phyloP scores from a whole-genome alignment of 2,113 vertebrate genomes.

The Procavia capensis region DNA sequence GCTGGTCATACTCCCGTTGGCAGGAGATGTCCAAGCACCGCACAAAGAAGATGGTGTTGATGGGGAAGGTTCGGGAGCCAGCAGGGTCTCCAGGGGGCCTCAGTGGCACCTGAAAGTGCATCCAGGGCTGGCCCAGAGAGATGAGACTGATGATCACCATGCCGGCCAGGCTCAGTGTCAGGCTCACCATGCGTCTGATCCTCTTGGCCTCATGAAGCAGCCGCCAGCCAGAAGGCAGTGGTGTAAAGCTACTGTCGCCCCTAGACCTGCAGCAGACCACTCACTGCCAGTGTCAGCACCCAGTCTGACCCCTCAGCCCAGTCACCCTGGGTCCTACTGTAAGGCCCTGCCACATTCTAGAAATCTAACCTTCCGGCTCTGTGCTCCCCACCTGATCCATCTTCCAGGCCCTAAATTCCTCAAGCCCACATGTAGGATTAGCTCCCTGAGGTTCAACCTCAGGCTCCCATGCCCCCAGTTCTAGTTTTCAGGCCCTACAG shows the following conservation, averaged over 20 bases:
- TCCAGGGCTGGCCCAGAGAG: constrained; percentile 64
- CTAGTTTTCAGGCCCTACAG: background rate
- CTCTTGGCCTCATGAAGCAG: constrained; percentile 62
- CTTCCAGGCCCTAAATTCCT: background rate
- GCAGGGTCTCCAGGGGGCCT: background rate
- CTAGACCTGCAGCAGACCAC: background rate
- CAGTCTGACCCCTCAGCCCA: background rate
- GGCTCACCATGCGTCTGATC: constrained; percentile 52
- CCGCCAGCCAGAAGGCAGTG: constrained; percentile 24
- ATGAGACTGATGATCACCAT: constrained; percentile 29
- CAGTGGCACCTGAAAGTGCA: constrained; percentile 75
- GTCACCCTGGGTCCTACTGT: background rate
- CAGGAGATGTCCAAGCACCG: constrained; percentile 58
- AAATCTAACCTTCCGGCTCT: background rate
- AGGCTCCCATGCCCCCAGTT: background rate
- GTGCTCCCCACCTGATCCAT: background rate
- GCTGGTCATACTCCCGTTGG: constrained; percentile 45
- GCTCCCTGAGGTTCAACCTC: background rate
- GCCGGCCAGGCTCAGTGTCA: constrained; percentile 40
- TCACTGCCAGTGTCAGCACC: background rate
- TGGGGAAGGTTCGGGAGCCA: background rate
- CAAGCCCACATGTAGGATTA: background rate
- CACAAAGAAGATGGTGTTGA: constrained; percentile 55
- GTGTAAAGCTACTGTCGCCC: rapidly evolving
- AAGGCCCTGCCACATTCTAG: too few species aligned